Conservation (phyloP, 1,140 invertebrate genomes). For the Lordiphosa collinella region DNA sequence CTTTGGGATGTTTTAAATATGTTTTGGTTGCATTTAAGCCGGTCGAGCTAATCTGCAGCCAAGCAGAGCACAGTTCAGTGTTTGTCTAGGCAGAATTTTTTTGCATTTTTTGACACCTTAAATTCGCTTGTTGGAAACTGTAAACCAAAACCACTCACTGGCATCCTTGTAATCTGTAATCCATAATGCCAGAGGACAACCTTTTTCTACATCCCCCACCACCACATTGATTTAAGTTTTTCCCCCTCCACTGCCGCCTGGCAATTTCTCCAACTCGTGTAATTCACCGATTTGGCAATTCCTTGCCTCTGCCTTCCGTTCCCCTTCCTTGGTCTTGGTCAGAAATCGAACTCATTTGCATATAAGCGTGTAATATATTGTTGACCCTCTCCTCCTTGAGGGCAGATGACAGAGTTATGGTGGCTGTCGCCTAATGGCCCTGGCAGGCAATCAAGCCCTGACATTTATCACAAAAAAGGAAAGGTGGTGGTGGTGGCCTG, state of each 20-base stretch:
- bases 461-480: slow-evolving; percentile 47
- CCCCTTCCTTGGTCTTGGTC: too few relatives aligned
- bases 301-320: too few relatives aligned
- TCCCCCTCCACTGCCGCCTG: not conserved
- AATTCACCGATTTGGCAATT: slow-evolving; percentile 53
- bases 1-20: not conserved
- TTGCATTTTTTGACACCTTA: too few relatives aligned
- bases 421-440: slow-evolving; percentile 46
- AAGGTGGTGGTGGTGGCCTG: too few relatives aligned
- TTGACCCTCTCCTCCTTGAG: slow-evolving; percentile 9
- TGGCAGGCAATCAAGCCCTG: slow-evolving; percentile 58
- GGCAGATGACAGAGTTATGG: not conserved
- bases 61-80: not conserved
- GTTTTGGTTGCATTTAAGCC: not conserved
- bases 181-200: too few relatives aligned
- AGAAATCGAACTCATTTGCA: slow-evolving; percentile 57
- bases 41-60: too few relatives aligned
- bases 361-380: slow-evolving; percentile 59
- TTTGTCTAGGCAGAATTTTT: too few relatives aligned
- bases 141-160: too few relatives aligned
- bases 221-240: slow-evolving; percentile 2
- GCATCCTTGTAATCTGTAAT: too few relatives aligned
- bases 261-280: slow-evolving; percentile 2
- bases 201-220: too few relatives aligned
- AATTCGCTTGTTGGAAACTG: too few relatives aligned